phyloP scores from a whole-genome alignment of 2,113 vertebrate genomes.

The Cariama cristata region DNA sequence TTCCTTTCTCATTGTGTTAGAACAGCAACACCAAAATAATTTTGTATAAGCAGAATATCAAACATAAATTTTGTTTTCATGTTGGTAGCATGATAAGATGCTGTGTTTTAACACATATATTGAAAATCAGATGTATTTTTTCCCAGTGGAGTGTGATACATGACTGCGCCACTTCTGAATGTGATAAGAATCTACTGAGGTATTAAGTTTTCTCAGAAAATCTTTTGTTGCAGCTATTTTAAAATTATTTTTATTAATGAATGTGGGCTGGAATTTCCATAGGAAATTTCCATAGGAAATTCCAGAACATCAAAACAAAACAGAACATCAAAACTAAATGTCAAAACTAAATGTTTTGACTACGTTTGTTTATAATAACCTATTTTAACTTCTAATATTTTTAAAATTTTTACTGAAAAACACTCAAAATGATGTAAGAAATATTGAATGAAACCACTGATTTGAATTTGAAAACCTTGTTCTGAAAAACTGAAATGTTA shows the following conservation, averaged over 20 bases:
- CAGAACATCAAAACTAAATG: neutral
- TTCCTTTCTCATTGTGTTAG: neutral
- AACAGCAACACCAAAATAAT: neutral
- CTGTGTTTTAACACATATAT: neutral
- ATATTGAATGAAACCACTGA: neutral
- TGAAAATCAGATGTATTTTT: neutral
- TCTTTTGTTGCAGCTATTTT: neutral
- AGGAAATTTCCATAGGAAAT: too few species aligned
- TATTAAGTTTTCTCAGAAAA: neutral
- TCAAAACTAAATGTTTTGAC: too few species aligned
- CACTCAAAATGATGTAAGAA: neutral
- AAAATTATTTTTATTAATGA: neutral
- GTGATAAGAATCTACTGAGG: neutral
- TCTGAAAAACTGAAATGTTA: neutral
- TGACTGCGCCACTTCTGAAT: neutral
- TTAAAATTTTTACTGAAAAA: neutral
- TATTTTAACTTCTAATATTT: neutral
- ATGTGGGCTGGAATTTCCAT: neutral
- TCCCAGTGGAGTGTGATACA: neutral
- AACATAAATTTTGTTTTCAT: neutral
- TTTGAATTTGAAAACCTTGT: neutral
- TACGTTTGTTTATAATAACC: neutral
- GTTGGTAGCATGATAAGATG: neutral
- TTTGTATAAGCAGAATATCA: neutral
- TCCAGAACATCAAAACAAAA: neutral